Base-by-base conservation (phyloP, 1,140 invertebrate species). In the Cepaea nemoralis region DNA sequence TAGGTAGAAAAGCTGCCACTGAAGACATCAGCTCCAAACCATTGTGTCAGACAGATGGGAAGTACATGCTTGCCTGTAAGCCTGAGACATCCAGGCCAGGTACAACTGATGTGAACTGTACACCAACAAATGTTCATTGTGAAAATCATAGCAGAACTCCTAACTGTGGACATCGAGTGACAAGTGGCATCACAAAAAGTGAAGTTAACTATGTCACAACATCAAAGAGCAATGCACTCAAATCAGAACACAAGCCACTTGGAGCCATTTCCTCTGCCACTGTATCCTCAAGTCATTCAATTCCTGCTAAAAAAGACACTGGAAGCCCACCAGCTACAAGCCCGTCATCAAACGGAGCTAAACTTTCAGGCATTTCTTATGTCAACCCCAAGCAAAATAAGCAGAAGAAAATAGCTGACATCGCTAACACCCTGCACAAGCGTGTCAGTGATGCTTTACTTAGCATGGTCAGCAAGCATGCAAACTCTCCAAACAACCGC, bases 391-490 rank as follows among this genome's bases (percentile, higher is more conserved):
- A 50, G 50, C n/a, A n/a, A 48, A 10, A 3, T 42, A 48, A 39
- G 19, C 75, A 77, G 35, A 82, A 82, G 42, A 83, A 75, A 48
- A 83, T 83, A 35, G 50, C 71, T 12, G 77, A 83, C 77, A 83
- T 83, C 19, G 82, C 82, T 59, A 83, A 83, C 77, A 69, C 77
- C 5, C 31, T 83, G 35, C 82, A 78, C 35, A 66, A 74, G 31
- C 73, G 75, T 33, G 22, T 78, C 31, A 79, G 66, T 24, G 37
- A 27, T 63, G 50, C 37, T 10, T 31, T 71, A 5, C 24, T 35
- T 70, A 78, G 50, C 37, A 74, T 14, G 24, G 66, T 45, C 40
- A 71, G 33, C n/a, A 48, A 33, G 39, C 40, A n/a, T 35, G n/a
- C 33, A 66, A 39, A 10, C 5, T 37, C 22, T 31, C 48, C 76